Conservation (phyloP, 2,797 vertebrate species). For the Aldrovandia affinis region DNA sequence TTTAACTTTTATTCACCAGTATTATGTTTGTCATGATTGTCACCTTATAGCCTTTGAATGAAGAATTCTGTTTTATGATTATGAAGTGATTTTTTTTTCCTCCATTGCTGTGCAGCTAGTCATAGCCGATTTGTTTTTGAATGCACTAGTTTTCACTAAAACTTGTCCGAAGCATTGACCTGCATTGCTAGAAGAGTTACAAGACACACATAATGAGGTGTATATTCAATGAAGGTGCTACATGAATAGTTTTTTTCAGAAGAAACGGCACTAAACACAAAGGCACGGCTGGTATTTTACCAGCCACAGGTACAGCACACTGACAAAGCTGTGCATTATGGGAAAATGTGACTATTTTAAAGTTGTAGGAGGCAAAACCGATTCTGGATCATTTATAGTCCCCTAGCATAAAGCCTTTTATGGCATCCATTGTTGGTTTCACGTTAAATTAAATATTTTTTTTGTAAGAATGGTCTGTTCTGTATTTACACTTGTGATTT, state of each 20-base stretch:
- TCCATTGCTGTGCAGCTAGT: constrained; percentile 5
- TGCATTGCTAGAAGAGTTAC: background rate
- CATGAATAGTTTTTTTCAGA: background rate
- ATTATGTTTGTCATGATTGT: constrained; percentile 10
- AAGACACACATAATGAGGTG: background rate
- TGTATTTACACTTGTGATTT: constrained; percentile 1
- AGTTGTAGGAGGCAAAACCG: background rate
- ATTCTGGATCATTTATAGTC: background rate
- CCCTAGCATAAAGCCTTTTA: background rate
- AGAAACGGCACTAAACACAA: background rate
- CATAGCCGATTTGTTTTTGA: background rate
- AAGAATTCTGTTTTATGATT: background rate
- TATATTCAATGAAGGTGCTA: background rate
- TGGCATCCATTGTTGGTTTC: background rate
- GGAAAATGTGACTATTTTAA: background rate
- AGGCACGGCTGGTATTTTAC: background rate
- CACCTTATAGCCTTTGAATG: constrained; percentile 18
- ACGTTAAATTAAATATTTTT: background rate
- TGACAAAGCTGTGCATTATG: background rate
- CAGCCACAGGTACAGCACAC: background rate
- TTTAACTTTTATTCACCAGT: constrained; percentile 18
- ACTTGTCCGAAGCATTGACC: background rate
- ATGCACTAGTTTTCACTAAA: constrained; percentile 10
- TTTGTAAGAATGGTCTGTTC: constrained; percentile 4
- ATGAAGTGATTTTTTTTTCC: background rate